Evolutionary conservation across 2,888 invertebrate genomes (phyloP).

Genomic region (Limnephilus lunatus): DNA sequence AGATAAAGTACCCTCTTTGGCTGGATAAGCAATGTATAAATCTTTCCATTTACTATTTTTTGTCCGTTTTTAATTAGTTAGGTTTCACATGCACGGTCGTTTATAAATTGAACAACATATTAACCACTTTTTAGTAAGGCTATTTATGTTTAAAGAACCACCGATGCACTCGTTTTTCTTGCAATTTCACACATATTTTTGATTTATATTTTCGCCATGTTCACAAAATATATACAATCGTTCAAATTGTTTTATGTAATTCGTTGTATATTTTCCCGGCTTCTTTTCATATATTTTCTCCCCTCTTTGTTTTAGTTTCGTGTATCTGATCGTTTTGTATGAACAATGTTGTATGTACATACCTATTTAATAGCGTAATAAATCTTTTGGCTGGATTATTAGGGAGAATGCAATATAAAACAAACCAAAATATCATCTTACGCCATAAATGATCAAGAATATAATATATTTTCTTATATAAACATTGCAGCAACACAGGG

Average conservation of each 20-base stretch:
- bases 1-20: no score
- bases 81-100: no score
- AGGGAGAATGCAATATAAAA: background rate
- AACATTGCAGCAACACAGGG: no score
- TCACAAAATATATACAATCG: background rate
- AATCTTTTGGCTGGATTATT: background rate
- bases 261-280: background rate
- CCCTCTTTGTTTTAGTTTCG: background rate
- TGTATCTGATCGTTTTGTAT: background rate
- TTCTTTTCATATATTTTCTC: background rate
- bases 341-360: background rate
- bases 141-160: background rate
- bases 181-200: no score
- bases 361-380: background rate
- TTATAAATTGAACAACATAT: no score
- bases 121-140: no score
- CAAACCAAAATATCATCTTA: background rate
- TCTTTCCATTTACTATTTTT: no score
- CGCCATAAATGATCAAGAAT: background rate
- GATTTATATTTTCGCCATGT: no score
- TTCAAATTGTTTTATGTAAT: background rate
- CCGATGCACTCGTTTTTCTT: background rate
- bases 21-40: no score
- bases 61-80: no score
- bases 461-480: background rate